Base-by-base conservation (phyloP, 2,888 invertebrate species). In the Punctoribates punctum region DNA sequence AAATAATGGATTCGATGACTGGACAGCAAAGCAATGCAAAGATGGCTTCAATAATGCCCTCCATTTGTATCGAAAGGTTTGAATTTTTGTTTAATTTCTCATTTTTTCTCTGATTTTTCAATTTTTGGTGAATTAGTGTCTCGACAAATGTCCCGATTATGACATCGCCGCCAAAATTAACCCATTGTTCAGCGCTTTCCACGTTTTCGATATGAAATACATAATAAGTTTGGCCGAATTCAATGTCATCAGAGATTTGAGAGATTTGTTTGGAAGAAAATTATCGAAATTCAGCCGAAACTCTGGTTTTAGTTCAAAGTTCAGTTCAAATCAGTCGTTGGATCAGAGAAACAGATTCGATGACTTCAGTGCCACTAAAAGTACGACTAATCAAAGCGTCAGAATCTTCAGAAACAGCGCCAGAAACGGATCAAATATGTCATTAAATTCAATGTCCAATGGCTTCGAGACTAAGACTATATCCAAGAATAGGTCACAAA, bases 1-100 rank as follows among this genome's bases (percentile, higher is more conserved):
- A 4, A 60, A 5, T 8, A 60, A 60, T 60, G 60, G 60, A 9
- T 60, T 60, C 20, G 27, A 23, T 23, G 27, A 27, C 20, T 60
- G 60, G 60, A 9, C 23, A 25, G 25, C 60, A 25, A 20, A 60
- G 20, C 20, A 60, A 60, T 60, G 60, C 20, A 23, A 5, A 20
- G 25, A 60, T 27, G 27, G 60, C 6, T 60, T 60, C 8, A 60
- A 4, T 9, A 13, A 20, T 27, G 23, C 60, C 25, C 20, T 60
- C 5, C 8, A 60, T 60, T 60, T 23, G 60, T 60, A 60, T 60
- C 20, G 25, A 60, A 60, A 60, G 25, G 60, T 60, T 23, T 60
- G 11, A 2, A 23, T 60, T 60, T 60, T 23, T 23, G 25, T 23
- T 23, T 9, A 54, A 54, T 17, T 17, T 20, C 5, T 51, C 8